Evolutionary conservation across 2,888 invertebrate species (phyloP), one percentile per base, ranked within the genome.

Genomic region (Mythimna albipuncta): DNA sequence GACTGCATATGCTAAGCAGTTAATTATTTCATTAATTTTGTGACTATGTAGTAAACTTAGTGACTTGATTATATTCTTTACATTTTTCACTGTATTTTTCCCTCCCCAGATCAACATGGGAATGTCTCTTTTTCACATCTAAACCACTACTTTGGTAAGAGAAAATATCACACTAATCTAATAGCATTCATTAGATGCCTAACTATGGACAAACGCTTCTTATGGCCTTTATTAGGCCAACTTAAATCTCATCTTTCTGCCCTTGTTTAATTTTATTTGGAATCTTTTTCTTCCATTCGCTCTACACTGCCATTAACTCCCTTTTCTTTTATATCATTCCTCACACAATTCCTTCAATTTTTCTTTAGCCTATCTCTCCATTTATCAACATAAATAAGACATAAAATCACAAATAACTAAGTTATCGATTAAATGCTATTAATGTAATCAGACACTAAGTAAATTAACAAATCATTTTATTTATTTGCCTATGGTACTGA

Each of bases 21-120:
- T 35, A 19, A 19, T 21, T 41, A 21, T 1, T 59, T 6, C 3
- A 47, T 13, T 47, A 47, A 19, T 5, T 47, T 47, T 47, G 6
- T 47, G 2, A 47, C 6, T 19, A 1, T 44, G 11, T 13, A 44
- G 44, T 47, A 47, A 47, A 16, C 2, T 47, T 61, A 61, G 21
- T 21, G 5, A 26, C 26, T 41, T 61, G 21, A 21, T 61, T 59
- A 21, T 41, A 21, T 61, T 70, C 73, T 50, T 79, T 58, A 82
- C 72, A 69, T 83, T 82, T 83, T 75, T 79, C 80, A 81, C 80
- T 72, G 75, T 81, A 61, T 83, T 81, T 81, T 83, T 75, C 68
- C 83, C 75, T 83, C 78, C 83, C 69, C 81, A 81, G 80, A 83
- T 83, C 83, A 83, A 57, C 82, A 82, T 10, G 80, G 80, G 50